Evolutionary conservation across 2,797 vertebrate species (phyloP), one percentile per base, ranked within the genome.

Genomic region (Centropyge bicolor): DNA sequence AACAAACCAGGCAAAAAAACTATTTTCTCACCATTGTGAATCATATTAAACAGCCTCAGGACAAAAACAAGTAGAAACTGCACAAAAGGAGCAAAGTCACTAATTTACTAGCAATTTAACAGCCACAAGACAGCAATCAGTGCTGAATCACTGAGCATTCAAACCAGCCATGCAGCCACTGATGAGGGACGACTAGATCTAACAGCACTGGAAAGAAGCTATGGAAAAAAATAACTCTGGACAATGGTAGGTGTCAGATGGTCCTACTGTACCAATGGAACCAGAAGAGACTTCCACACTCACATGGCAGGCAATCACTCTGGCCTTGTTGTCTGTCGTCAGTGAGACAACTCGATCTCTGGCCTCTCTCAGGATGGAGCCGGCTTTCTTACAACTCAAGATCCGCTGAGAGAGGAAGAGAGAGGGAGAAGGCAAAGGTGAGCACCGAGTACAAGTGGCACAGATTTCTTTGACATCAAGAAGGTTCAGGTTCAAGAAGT

Each of bases 291-390:
- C 40, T 8, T 4, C 2, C 0, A 14, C 70, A 97, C 98, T 97
- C 93, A 99, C 98, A 0, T 99, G 98, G 85, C 98, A 99, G 64
- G 96, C 97, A 71, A 99, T 78, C 83, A 98, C 89, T 86, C 94
- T 93, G 88, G 95, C 94, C 1, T 85, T 97, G 60, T 20, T 27
- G 87, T 99, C 98, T 0, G 95, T 75, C 0, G 94, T 91, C 70
- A 99, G 92, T 3, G 95, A 96, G 55, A 99, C 97, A 10, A 99
- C 93, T 52, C 98, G 88, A 80, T 98, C 96, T 78, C 97, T 95
- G 88, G 97, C 96, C 83, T 98, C 96, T 75, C 98, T 92, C 90
- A 99, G 95, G 86, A 99, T 83, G 79, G 98, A 98, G 6, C 98
- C 98, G 16, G 85, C 95, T 86, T 98, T 98, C 80, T 59, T 93